Evolutionary conservation across 2,888 invertebrate genomes (phyloP).

Genomic region (Noctua janthe): DNA sequence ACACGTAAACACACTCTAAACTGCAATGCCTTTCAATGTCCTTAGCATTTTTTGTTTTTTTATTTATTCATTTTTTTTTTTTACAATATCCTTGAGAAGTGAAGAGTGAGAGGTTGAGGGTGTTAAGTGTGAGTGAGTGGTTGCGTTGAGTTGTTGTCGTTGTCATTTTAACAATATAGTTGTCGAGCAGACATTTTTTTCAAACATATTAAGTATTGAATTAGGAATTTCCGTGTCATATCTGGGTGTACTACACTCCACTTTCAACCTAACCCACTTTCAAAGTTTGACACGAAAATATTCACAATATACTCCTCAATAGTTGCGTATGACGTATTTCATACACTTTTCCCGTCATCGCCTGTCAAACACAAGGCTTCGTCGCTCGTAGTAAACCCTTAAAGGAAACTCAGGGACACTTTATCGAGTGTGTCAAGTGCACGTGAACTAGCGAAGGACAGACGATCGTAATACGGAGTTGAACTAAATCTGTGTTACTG

Average conservation of each 20-base stretch:
- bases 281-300: background rate
- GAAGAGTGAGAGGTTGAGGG: too few relatives aligned
- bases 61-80: too few relatives aligned
- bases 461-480: background rate
- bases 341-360: slow-evolving; percentile 29
- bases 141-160: too few relatives aligned
- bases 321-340: slow-evolving; percentile 11
- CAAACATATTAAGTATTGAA: background rate
- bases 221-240: background rate
- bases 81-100: too few relatives aligned
- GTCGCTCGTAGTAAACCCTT: slow-evolving; percentile 7
- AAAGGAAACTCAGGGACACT: slow-evolving; percentile 11
- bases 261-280: background rate
- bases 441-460: background rate
- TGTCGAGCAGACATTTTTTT: background rate
- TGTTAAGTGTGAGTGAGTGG: too few relatives aligned
- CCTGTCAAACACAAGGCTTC: slow-evolving; percentile 31
- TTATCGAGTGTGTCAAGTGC: slow-evolving; percentile 42
- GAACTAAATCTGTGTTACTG: background rate
- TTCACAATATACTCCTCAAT: background rate
- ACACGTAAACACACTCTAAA: too few relatives aligned
- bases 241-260: background rate
- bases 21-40: background rate
- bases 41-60: too few relatives aligned
- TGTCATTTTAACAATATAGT: too few relatives aligned